These are phyloP conservation scores for Gallirallus australis DNA, from an alignment of 2,797 vertebrate genomes.

Conservation along the genomic window DNA sequence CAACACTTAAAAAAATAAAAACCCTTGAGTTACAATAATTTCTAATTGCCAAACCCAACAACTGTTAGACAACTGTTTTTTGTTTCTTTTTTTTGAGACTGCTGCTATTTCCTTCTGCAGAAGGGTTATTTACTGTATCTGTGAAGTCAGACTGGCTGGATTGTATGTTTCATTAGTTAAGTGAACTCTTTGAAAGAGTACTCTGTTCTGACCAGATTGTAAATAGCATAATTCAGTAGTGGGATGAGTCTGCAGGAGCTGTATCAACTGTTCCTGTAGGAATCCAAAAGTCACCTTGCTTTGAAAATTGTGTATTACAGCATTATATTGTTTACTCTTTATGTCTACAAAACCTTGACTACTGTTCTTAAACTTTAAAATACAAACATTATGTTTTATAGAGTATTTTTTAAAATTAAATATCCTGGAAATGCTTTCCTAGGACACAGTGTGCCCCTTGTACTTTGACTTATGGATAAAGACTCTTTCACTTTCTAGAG, in stretches of 20 bases:
- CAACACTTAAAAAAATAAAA: neutral
- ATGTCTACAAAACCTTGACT: neutral
- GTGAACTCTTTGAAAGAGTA: neutral
- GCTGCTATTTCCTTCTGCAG: neutral
- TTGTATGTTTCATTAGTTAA: neutral
- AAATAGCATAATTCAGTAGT: neutral
- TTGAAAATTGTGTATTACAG: neutral
- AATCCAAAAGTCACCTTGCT: neutral
- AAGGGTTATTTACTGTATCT: neutral
- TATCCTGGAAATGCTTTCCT: neutral
- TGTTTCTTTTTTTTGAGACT: neutral
- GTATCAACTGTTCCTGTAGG: neutral
- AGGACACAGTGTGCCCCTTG: neutral
- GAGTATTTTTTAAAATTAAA: neutral
- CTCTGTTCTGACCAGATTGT: neutral
- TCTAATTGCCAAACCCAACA: neutral
- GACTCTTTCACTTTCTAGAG: neutral
- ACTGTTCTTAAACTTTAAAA: neutral
- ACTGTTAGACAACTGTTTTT: neutral
- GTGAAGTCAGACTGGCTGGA: neutral
- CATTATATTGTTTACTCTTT: neutral
- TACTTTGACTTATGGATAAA: neutral
- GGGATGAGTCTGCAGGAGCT: neutral
- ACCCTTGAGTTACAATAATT: neutral
- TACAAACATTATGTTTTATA: neutral